Percentiles rank a stretch among this genome's conserved stretches.
These are phyloP conservation scores for Sinocyclocheilus anshuiensis DNA, from an alignment of 2,113 vertebrate species.

Conservation along the genomic window DNA sequence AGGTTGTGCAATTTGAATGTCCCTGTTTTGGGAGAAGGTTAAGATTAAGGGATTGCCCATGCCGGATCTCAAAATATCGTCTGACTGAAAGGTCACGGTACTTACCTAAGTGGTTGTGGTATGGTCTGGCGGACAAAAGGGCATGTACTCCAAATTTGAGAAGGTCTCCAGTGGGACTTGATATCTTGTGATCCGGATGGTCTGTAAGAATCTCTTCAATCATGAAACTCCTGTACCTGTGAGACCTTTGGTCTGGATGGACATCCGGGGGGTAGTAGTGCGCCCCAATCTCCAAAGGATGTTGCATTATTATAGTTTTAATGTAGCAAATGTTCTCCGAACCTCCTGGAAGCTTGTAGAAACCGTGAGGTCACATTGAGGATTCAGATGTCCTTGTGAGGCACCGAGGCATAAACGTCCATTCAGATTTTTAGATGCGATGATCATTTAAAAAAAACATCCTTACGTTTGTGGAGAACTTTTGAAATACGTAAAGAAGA, in stretches of 20 bases:
- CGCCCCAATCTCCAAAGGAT: conserved; percentile 85
- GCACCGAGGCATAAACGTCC: conserved; percentile 31
- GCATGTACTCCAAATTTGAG: conserved; percentile 96
- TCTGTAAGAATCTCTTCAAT: conserved; percentile 98
- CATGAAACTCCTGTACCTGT: conserved; percentile 97
- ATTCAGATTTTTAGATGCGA: conserved; percentile 23
- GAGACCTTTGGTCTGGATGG: conserved; percentile 88
- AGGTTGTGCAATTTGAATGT: conserved; percentile 22
- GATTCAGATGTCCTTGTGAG: conserved; percentile 27
- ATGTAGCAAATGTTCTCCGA: conserved; percentile 47
- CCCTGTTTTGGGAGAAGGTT: background rate
- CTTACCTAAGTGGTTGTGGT: conserved; percentile 92
- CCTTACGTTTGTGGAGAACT: background rate
- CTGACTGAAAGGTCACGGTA: conserved; percentile 12
- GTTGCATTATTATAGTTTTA: conserved; percentile 81
- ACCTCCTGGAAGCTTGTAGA: conserved; percentile 6
- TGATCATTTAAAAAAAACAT: conserved; percentile 1
- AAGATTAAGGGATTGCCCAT: background rate
- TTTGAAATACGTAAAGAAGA: background rate
- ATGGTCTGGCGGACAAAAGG: conserved; percentile 87
- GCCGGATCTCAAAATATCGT: conserved; percentile 6
- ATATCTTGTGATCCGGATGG: conserved; percentile 83
- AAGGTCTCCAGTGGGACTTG: conserved; percentile 84
- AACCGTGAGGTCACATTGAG: conserved; percentile 45
- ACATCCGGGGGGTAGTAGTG: conserved; percentile 85